phyloP scores from a whole-genome alignment of 1,140 invertebrate species.

The Teleopsis dalmanni region DNA sequence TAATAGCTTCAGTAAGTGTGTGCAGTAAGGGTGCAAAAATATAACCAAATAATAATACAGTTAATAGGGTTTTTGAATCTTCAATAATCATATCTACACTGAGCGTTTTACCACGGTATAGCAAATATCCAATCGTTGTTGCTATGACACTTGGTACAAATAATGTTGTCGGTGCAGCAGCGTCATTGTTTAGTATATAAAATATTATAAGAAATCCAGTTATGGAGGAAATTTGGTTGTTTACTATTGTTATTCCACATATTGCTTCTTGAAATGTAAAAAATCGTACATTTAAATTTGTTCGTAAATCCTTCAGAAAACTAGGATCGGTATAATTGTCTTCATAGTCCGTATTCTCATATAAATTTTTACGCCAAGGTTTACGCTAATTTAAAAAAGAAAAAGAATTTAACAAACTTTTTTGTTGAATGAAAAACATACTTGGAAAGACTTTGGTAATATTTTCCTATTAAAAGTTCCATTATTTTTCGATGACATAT shows the following conservation, averaged over 20 bases:
- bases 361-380: conserved; percentile 81
- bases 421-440: too few relatives aligned
- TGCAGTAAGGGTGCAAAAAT: conserved; percentile 85
- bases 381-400: conserved; percentile 1
- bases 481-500: too few relatives aligned
- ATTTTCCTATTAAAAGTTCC: too few relatives aligned
- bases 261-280: conserved; percentile 61
- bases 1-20: conserved; percentile 89
- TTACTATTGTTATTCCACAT: conserved; percentile 63
- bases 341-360: conserved; percentile 74
- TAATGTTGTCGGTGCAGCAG: conserved; percentile 54
- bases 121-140: conserved; percentile 48
- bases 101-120: conserved; percentile 30
- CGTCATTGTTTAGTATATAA: conserved; percentile 62
- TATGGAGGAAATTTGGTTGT: conserved; percentile 67
- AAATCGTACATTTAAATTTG: conserved; percentile 71
- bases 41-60: conserved; percentile 77
- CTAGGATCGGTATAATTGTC: conserved; percentile 85
- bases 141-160: conserved; percentile 50
- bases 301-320: conserved; percentile 78
- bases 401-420: too few relatives aligned
- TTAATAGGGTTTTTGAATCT: conserved; percentile 61
- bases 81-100: conserved; percentile 41
- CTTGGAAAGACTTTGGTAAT: too few relatives aligned
- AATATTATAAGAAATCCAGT: conserved; percentile 69